These are phyloP conservation scores for Patella pellucida DNA, from an alignment of 2,888 invertebrate genomes.

Conservation along the genomic window DNA sequence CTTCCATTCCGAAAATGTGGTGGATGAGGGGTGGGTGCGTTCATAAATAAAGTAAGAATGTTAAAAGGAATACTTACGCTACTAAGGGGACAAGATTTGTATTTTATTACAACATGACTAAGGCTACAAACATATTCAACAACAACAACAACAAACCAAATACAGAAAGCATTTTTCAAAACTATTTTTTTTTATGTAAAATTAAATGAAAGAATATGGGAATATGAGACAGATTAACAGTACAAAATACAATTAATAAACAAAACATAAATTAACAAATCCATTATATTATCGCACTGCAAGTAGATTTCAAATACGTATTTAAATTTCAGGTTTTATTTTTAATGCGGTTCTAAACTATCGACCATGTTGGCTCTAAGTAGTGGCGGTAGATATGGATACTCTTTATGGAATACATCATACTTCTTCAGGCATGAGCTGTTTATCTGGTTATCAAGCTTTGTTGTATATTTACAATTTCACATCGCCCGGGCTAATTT, in stretches of 20 bases:
- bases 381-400: not conserved
- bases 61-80: too few relatives aligned
- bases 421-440: too few relatives aligned
- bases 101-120: too few relatives aligned
- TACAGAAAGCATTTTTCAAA: not conserved
- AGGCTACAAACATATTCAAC: not conserved
- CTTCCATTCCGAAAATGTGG: too few relatives aligned
- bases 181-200: not conserved
- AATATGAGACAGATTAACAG: not conserved
- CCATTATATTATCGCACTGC: not conserved
- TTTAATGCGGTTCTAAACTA: not conserved
- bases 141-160: slow-evolving; percentile 8
- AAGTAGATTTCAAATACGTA: not conserved
- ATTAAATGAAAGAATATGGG: not conserved
- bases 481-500: too few relatives aligned
- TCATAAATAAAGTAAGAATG: too few relatives aligned
- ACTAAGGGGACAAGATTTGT: too few relatives aligned
- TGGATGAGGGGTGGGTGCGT: too few relatives aligned
- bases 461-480: too few relatives aligned
- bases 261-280: not conserved
- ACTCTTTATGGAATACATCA: too few relatives aligned
- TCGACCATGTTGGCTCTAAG: not conserved
- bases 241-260: not conserved
- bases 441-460: too few relatives aligned
- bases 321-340: not conserved